A percentile compares a stretch with the other conserved stretches of the same genome.
Evolutionary conservation across 1,140 invertebrate genomes (phyloP).

Genomic region (Phthorimaea operculella): DNA sequence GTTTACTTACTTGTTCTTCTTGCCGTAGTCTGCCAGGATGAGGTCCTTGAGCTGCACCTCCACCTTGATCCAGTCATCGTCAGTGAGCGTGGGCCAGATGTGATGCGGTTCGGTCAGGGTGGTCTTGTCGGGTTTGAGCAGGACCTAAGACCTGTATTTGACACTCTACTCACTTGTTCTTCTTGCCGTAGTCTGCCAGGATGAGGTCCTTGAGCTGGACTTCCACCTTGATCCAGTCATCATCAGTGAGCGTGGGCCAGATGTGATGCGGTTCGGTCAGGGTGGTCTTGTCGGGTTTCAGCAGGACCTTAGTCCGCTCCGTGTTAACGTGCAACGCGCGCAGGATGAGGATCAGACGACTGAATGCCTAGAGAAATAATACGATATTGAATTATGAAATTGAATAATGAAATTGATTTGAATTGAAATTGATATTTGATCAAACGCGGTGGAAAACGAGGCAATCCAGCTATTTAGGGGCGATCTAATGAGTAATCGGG

Average conservation of each 20-base stretch:
- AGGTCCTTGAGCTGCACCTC: slow-evolving; percentile 98
- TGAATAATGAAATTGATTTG: too few relatives aligned
- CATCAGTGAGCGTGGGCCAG: slow-evolving; percentile 97
- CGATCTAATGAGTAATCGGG: too few relatives aligned
- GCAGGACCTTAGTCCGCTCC: slow-evolving; percentile 96
- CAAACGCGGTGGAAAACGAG: too few relatives aligned
- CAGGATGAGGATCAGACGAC: slow-evolving; percentile 95
- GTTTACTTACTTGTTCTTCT: slow-evolving; percentile 94
- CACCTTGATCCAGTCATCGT: slow-evolving; percentile 99
- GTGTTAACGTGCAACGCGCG: slow-evolving; percentile 99
- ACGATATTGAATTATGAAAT: neutral
- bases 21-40: slow-evolving; percentile 99
- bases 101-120: slow-evolving; percentile 99
- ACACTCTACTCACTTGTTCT: slow-evolving; percentile 91
- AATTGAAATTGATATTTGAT: too few relatives aligned
- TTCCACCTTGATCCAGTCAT: slow-evolving; percentile 99
- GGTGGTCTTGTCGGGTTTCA: slow-evolving; percentile 99
- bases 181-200: slow-evolving; percentile 99
- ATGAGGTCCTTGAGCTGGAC: slow-evolving; percentile 98
- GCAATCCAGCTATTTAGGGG: too few relatives aligned
- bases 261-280: slow-evolving; percentile 99
- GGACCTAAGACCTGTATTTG: too few relatives aligned
- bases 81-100: slow-evolving; percentile 97
- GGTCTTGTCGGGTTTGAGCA: slow-evolving; percentile 98
- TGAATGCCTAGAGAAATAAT: slow-evolving; percentile 81